These are phyloP conservation scores for Anguilla japonica DNA, from an alignment of 2,113 vertebrate species.

Conservation along the genomic window DNA sequence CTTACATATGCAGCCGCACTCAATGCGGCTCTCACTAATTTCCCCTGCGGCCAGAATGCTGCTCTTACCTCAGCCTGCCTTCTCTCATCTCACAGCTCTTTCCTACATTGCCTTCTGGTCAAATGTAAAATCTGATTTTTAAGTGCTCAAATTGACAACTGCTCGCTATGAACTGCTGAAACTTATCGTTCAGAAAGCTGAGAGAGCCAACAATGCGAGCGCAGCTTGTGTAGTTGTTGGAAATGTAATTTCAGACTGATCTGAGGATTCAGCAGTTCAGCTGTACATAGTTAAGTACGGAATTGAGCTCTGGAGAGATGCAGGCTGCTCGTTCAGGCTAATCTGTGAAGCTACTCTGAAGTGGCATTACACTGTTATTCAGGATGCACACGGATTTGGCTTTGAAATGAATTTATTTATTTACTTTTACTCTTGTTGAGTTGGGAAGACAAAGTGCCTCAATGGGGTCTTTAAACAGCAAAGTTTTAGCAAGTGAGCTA, in stretches of 20 bases:
- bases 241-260: not conserved
- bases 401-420: not conserved
- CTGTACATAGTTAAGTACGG: not conserved
- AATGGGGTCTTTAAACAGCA: not conserved
- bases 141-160: too few species aligned
- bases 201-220: not conserved
- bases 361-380: not conserved
- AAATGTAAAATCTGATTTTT: too few species aligned
- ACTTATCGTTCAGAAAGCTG: too few species aligned
- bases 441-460: conserved; percentile 5
- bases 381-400: not conserved
- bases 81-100: too few species aligned
- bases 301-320: not conserved
- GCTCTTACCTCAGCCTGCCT: too few species aligned
- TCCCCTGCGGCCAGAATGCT: too few species aligned
- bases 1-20: too few species aligned
- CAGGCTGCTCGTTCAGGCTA: not conserved
- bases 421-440: not conserved
- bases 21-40: too few species aligned
- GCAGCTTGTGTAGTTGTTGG: not conserved
- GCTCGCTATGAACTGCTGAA: too few species aligned
- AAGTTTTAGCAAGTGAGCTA: not conserved
- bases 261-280: not conserved
- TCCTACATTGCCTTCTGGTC: too few species aligned
- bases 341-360: not conserved